Conservation (phyloP, 1,140 invertebrate species). For the Drosophila kurseongensis region DNA sequence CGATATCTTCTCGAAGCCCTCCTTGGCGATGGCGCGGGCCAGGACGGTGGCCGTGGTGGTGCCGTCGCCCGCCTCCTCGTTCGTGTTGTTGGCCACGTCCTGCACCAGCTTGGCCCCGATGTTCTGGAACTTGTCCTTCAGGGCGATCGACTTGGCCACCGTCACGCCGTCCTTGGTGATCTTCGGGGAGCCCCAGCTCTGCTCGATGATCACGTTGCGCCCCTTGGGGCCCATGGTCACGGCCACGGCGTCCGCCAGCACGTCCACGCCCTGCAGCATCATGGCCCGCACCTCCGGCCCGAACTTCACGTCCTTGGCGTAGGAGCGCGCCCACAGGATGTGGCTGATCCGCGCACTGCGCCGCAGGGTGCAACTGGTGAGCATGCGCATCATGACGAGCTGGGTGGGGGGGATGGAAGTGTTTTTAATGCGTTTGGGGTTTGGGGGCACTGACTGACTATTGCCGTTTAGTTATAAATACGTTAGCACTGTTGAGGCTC, state of each 20-base stretch:
- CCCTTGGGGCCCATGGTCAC: conserved; percentile 99
- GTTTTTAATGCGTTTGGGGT: background rate
- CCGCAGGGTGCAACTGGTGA: conserved; percentile 19
- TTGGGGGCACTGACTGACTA: background rate
- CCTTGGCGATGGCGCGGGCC: conserved; percentile 98
- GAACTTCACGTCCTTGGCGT: conserved; percentile 98
- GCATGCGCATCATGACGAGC: conserved; percentile 50
- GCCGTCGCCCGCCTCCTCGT: conserved; percentile 99
- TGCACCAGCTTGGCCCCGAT: conserved; percentile 99
- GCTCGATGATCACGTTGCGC: conserved; percentile 99
- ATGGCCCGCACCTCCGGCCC: conserved; percentile 97
- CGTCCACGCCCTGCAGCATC: conserved; percentile 99
- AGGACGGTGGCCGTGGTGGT: conserved; percentile 99
- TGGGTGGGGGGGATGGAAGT: background rate
- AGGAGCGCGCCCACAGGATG: conserved; percentile 27
- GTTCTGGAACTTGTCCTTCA: conserved; percentile 99
- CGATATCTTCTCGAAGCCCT: conserved; percentile 99
- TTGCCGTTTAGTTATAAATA: background rate
- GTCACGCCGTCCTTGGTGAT: conserved; percentile 99
- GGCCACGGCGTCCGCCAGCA: conserved; percentile 98
- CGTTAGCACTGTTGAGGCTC: conserved; percentile 16
- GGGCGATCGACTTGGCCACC: conserved; percentile 98
- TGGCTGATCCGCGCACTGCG: conserved; percentile 8
- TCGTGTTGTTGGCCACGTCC: conserved; percentile 99
- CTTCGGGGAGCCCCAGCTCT: conserved; percentile 99